Conservation (phyloP, 2,888 invertebrate genomes). For the Andricus curvator region DNA sequence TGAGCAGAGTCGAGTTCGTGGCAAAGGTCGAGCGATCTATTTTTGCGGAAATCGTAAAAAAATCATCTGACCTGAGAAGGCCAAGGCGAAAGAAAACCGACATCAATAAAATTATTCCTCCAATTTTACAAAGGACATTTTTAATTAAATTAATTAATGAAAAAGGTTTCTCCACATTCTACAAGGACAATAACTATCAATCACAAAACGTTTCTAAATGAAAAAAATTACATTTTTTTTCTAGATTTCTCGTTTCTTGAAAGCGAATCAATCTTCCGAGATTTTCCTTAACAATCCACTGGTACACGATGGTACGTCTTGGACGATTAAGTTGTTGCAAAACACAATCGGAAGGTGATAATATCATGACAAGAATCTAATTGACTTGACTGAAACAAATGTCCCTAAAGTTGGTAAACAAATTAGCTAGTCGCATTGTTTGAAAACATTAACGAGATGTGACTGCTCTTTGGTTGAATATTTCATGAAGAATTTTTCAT, state of each 20-base stretch:
- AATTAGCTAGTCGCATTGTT: slow-evolving; percentile 7
- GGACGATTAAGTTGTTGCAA: slow-evolving; percentile 35
- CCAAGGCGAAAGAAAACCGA: background rate
- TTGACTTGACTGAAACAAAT: slow-evolving; percentile 1
- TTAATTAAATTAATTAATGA: background rate
- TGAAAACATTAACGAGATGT: background rate
- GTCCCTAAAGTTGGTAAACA: slow-evolving; percentile 12
- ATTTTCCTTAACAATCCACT: background rate
- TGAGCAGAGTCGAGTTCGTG: slow-evolving; percentile 31
- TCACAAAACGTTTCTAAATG: background rate
- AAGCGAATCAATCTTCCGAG: background rate
- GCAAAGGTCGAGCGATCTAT: slow-evolving; percentile 29
- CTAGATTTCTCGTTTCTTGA: background rate
- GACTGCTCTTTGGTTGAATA: background rate
- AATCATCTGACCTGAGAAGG: slow-evolving; percentile 1
- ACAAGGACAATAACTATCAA: too few species aligned
- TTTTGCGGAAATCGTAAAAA: slow-evolving; percentile 31
- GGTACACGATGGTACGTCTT: background rate
- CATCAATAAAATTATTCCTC: background rate
- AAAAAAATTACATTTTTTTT: background rate
- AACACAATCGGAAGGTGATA: slow-evolving; percentile 22
- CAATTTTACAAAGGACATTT: background rate
- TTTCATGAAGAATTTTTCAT: background rate
- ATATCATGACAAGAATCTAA: slow-evolving; percentile 32
- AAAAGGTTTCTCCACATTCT: background rate